Evolutionary conservation across 2,888 invertebrate genomes (phyloP), one percentile per base, ranked within the genome.

Genomic region (Iselma pallidipennis): DNA sequence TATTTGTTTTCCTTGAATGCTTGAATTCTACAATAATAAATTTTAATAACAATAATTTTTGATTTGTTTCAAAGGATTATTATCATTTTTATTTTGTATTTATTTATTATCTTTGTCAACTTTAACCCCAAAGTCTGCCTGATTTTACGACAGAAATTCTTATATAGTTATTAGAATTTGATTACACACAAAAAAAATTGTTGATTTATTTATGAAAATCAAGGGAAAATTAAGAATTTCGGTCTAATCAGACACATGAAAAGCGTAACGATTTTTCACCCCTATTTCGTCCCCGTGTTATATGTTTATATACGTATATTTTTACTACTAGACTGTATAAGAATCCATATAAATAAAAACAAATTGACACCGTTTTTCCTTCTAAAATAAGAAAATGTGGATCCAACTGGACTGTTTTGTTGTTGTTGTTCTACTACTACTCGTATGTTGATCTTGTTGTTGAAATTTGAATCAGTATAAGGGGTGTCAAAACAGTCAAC

Each of bases 391-490:
- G 21, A 12, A 45, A 45, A 45, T 45, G 23, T 45, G 45, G 45
- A 19, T 45, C 45, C 45, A 45, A 45, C 45, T 45, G 45, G 37
- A 37, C 2, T 37, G 4, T 16, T 6, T n/a, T 42, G 42, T 42
- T 45, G 21, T 45, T 45, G 45, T 28, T 28, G 28, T n/a, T n/a
- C n/a, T n/a, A n/a, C n/a, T n/a, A n/a, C n/a, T n/a, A n/a, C n/a
- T n/a, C n/a, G n/a, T n/a, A 1, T 28, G 28, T 42, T 42, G 37
- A 7, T 37, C 7, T 16, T 37, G 37, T 37, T 37, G 37, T 21
- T 45, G 45, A 45, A 45, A 45, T 45, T 45, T n/a, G 45, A 45
- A 45, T 45, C 45, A 45, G 21, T 45, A 45, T 21, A 45, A 45
- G 45, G 45, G 45, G 45, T 45, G 37, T 37, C 37, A 37, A 37